Percentiles rank a stretch among this genome's conserved stretches.
phyloP scores from a whole-genome alignment of 2,797 vertebrate species.

The Alauda arvensis region DNA sequence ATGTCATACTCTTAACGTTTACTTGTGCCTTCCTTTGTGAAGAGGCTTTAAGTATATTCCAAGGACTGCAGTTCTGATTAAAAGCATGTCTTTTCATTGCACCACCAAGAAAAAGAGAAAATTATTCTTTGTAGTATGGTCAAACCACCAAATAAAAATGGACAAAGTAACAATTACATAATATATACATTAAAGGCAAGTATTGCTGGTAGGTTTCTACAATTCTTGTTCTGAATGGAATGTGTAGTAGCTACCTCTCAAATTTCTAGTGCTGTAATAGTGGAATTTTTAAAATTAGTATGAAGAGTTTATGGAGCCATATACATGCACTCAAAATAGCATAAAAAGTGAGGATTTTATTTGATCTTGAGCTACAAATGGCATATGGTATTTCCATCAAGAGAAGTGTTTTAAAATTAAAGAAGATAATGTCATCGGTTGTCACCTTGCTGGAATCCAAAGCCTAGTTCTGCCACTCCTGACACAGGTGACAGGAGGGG shows the following conservation, averaged over 20 bases:
- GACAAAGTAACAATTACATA: neutral
- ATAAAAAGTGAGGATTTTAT: neutral
- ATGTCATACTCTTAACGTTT: neutral
- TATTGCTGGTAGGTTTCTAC: neutral
- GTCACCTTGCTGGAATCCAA: too few relatives aligned
- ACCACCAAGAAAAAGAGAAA: neutral
- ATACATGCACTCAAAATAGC: neutral
- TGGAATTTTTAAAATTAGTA: neutral
- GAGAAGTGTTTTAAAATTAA: neutral
- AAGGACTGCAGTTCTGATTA: neutral
- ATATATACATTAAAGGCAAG: neutral
- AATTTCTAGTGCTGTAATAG: neutral
- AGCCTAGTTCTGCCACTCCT: too few relatives aligned
- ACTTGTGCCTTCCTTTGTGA: neutral
- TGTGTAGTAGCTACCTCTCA: neutral
- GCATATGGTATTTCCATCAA: neutral
- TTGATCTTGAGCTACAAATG: neutral
- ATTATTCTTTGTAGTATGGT: neutral
- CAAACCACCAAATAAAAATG: neutral
- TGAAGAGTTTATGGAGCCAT: neutral
- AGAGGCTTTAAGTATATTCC: neutral
- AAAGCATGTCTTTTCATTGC: neutral
- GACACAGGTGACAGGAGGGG: too few relatives aligned
- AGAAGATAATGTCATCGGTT: neutral
- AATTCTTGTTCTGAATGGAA: neutral